These are phyloP conservation scores for Xanthorhoe spadicearia DNA, from an alignment of 2,888 invertebrate species.

Conservation along the genomic window DNA sequence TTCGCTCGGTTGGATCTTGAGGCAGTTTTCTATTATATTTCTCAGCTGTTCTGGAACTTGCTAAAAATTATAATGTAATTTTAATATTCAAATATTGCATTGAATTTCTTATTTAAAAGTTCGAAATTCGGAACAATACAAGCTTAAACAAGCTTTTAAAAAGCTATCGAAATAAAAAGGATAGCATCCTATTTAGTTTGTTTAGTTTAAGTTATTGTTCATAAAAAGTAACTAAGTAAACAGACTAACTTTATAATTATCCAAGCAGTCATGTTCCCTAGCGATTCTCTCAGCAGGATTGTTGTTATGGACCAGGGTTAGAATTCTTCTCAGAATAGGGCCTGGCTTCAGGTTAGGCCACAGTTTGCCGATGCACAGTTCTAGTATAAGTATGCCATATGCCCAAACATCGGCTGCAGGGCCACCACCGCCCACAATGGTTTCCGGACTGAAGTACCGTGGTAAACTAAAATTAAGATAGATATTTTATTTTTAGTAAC, in stretches of 20 bases:
- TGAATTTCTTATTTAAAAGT: no score
- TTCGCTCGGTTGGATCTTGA: slow-evolving; percentile 87
- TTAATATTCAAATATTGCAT: not conserved
- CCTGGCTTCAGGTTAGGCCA: slow-evolving; percentile 91
- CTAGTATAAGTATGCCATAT: slow-evolving; percentile 94
- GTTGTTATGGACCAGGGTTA: slow-evolving; percentile 87
- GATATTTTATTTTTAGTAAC: no score
- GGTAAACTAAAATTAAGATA: slow-evolving; percentile 84
- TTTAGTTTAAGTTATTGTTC: not conserved
- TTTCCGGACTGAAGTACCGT: slow-evolving; percentile 93
- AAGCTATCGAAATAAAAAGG: no score
- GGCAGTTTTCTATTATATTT: slow-evolving; percentile 88
- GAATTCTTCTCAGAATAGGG: slow-evolving; percentile 89
- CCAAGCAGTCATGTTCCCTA: slow-evolving; percentile 90
- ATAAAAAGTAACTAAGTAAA: not conserved
- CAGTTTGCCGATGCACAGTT: slow-evolving; percentile 89
- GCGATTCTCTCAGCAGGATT: slow-evolving; percentile 88
- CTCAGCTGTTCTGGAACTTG: slow-evolving; percentile 84
- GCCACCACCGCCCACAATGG: slow-evolving; percentile 88
- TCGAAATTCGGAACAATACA: no score
- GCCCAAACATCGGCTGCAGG: slow-evolving; percentile 97
- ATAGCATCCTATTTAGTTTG: not conserved
- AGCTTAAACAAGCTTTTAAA: no score
- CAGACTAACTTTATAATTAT: slow-evolving; percentile 84
- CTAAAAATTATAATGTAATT: slow-evolving; percentile 59